Conservation (phyloP, 2,797 vertebrate species). For the Acrocephalus scirpaceus region DNA sequence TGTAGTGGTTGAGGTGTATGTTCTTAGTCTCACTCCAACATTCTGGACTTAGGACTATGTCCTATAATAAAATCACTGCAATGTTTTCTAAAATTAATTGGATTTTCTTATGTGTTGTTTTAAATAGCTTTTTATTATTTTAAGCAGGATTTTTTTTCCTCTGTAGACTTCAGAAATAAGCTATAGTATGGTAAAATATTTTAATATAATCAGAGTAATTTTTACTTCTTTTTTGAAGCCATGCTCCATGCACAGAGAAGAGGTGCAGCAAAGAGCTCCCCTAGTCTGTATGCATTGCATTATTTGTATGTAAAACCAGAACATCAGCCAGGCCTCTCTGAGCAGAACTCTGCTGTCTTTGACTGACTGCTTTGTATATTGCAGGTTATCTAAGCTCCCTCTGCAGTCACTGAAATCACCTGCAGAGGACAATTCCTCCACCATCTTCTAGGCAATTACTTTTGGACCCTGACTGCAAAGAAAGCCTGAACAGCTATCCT, state of each 20-base stretch:
- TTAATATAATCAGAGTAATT: not conserved
- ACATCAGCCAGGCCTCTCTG: not conserved
- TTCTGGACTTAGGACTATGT: not conserved
- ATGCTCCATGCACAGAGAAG: not conserved
- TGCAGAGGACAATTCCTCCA: not conserved
- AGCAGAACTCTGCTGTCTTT: not conserved
- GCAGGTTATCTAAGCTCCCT: not conserved
- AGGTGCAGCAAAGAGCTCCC: not conserved
- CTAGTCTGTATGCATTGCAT: not conserved
- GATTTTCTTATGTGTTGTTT: not conserved
- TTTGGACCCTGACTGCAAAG: not conserved
- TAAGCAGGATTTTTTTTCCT: not conserved
- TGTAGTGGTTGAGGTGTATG: not conserved
- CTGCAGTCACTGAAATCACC: not conserved
- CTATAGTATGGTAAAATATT: not conserved
- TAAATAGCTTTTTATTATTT: not conserved
- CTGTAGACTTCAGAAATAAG: not conserved
- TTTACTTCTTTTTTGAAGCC: not conserved
- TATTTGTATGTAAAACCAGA: not conserved
- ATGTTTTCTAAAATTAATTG: not conserved
- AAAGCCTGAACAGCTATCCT: not conserved
- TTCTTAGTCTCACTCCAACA: not conserved
- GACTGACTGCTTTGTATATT: not conserved
- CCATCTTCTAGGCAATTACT: not conserved
- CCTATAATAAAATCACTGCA: not conserved